Base-by-base conservation (phyloP, 53 echinoderm and acorn worm genomes). In the Glandiceps talaboti region DNA sequence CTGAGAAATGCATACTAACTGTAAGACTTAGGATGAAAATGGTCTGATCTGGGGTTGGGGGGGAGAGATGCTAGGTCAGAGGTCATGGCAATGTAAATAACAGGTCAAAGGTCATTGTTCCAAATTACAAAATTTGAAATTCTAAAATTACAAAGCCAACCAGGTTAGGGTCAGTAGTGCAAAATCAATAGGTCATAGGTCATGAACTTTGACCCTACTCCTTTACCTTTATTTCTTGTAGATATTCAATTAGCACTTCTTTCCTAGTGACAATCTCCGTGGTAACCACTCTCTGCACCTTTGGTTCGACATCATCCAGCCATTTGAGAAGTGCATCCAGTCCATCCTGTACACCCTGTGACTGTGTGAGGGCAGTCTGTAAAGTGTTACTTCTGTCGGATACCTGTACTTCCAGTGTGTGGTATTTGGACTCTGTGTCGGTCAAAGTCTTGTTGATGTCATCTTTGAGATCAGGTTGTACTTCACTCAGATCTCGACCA, bases 211-310 rank as follows among this genome's bases (percentile, higher is more conserved):
- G 64, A 45, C 64, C 14, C 31, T 25, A 0, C 31, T 74, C n/a
- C n/a, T n/a, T 79, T 78, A 97, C 97, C 99, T 91, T 91, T 78
- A 85, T 91, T 81, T 91, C 91, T 74, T 99, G 94, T 73, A 87
- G 87, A 83, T 89, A 87, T 45, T 99, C 99, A 84, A 86, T 82
- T 0, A 99, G 83, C 14, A 93, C 93, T 29, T 99, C 89, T 77
- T 84, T 87, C 64, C 20, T 45, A 20, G 20, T 20, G 20, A 20
- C 20, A 12, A 45, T 45, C 86, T 91, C 87, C 33, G 93, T 89
- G 78, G 89, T 94, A 76, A 99, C 81, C 30, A 91, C 90, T 14
- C 93, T 99, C 32, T 91, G 85, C n/a, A 87, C 86, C 30, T 94
- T 89, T 32, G 84, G 84, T 81, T 94, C 94, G 1, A 90, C 94